Conservation (phyloP, 2,113 vertebrate species). For the Cyprinus carpio region DNA sequence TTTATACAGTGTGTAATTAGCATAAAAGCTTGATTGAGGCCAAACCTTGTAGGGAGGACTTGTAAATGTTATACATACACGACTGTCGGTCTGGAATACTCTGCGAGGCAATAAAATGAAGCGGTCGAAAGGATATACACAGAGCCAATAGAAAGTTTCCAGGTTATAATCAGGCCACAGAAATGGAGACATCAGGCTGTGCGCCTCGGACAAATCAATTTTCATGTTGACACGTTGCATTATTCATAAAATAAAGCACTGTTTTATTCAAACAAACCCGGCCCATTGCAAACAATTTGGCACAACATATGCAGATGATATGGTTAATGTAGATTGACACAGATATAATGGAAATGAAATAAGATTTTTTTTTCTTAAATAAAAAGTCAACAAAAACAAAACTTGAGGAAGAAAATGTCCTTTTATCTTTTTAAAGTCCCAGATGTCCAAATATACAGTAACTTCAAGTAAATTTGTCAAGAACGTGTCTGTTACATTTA, state of each 20-base stretch:
- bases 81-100: not conserved
- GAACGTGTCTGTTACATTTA: not conserved
- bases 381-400: not conserved
- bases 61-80: not conserved
- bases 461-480: not conserved
- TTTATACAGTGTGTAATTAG: constrained; percentile 29
- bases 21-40: constrained; percentile 12
- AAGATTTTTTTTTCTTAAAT: not conserved
- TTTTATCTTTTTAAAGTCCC: not conserved
- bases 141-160: constrained; percentile 7
- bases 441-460: not conserved
- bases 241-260: constrained; percentile 5
- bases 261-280: constrained; percentile 50
- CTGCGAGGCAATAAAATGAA: not conserved
- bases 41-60: constrained; percentile 1
- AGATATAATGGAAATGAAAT: constrained; percentile 4
- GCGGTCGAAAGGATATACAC: not conserved
- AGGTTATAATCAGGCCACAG: not conserved
- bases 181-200: not conserved
- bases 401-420: not conserved
- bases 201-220: constrained; percentile 16
- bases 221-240: constrained; percentile 29
- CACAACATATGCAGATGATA: not conserved
- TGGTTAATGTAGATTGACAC: not conserved
- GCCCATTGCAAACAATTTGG: constrained; percentile 22